phyloP scores from a whole-genome alignment of 2,888 invertebrate species.

The Tribolium freemani region DNA sequence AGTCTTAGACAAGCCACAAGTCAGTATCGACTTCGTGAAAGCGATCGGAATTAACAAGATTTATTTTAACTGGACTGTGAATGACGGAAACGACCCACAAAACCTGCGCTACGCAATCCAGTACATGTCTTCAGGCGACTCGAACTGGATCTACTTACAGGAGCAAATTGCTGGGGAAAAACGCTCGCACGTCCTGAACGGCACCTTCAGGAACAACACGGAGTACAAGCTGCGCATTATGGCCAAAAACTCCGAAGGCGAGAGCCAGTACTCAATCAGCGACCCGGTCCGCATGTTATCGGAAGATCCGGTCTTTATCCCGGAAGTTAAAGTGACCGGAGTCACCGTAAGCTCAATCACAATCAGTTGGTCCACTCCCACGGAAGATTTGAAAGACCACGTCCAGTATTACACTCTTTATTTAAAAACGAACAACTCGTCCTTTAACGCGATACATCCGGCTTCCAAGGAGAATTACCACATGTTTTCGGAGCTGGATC shows the following conservation, averaged over 20 bases:
- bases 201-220: conserved; percentile 74
- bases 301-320: conserved; percentile 83
- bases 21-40: conserved; percentile 80
- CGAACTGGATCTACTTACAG: conserved; percentile 72
- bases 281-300: conserved; percentile 75
- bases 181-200: conserved; percentile 78
- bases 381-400: conserved; percentile 75
- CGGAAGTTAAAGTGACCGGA: conserved; percentile 83
- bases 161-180: conserved; percentile 75
- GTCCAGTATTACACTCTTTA: conserved; percentile 84
- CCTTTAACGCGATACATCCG: conserved; percentile 75
- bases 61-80: conserved; percentile 87
- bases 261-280: conserved; percentile 71
- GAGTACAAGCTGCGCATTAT: conserved; percentile 78
- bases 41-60: conserved; percentile 82
- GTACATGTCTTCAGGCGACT: conserved; percentile 70
- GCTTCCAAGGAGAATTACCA: conserved; percentile 79
- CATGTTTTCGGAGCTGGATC: conserved; percentile 83
- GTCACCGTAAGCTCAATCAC: conserved; percentile 81
- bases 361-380: conserved; percentile 83
- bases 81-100: conserved; percentile 81
- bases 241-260: conserved; percentile 78
- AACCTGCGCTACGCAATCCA: conserved; percentile 72
- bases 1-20: conserved; percentile 79
- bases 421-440: conserved; percentile 72